Percentiles rank a stretch among this genome's conserved stretches.
phyloP scores from a whole-genome alignment of 2,888 invertebrate genomes.

The Eupithecia abbreviata region DNA sequence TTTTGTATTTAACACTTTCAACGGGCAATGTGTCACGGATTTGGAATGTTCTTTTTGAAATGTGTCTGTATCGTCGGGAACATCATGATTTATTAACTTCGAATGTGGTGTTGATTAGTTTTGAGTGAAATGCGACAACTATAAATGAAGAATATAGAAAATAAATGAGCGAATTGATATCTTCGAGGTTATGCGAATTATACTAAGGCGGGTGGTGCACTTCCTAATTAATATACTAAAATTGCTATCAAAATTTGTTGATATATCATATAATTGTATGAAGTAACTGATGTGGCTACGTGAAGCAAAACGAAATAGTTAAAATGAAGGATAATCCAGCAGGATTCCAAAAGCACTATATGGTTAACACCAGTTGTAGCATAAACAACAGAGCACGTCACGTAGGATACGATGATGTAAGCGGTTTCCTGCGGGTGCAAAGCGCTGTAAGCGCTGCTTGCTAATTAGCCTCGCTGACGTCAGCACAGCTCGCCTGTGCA shows the following conservation, averaged over 20 bases:
- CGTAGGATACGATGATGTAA: constrained; percentile 75
- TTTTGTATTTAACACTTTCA: constrained; percentile 20
- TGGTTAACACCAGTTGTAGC: constrained; percentile 23
- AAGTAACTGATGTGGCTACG: neutral
- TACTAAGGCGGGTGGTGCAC: neutral
- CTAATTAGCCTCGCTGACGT: constrained; percentile 79
- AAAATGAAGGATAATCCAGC: neutral
- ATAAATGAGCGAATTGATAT: constrained; percentile 8
- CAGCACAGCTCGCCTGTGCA: constrained; percentile 61
- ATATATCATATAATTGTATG: neutral
- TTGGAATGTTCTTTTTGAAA: constrained; percentile 11
- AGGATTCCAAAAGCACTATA: neutral
- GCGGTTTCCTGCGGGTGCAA: constrained; percentile 74
- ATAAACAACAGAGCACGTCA: constrained; percentile 64
- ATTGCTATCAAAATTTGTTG: neutral
- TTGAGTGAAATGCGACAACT: constrained; percentile 16
- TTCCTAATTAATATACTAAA: neutral
- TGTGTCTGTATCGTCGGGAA: constrained; percentile 15
- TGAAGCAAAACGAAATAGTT: neutral
- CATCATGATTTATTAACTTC: constrained; percentile 24
- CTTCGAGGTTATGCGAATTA: neutral
- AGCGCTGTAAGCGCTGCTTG: constrained; percentile 64
- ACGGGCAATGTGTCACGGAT: constrained; percentile 32
- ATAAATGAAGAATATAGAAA: no score
- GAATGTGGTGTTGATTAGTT: constrained; percentile 22